Percentiles rank a stretch among this genome's conserved stretches.
Evolutionary conservation across 2,888 invertebrate species (phyloP).

Genomic region (Liposcelis brunnea): DNA sequence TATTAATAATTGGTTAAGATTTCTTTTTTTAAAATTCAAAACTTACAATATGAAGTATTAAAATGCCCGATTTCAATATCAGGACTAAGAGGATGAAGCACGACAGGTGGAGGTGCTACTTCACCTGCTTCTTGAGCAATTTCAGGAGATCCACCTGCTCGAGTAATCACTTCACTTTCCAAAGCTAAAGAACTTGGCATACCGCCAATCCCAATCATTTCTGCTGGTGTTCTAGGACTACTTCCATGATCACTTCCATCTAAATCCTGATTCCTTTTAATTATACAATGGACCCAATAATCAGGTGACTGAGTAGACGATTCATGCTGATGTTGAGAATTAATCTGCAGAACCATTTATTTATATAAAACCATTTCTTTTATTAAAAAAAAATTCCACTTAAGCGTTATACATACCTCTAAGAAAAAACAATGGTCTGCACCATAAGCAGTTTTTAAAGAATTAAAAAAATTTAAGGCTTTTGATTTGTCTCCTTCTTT

Average conservation of each 20-base stretch:
- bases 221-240: conserved; percentile 38
- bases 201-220: conserved; percentile 29
- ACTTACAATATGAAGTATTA: background rate
- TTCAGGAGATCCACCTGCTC: conserved; percentile 25
- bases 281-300: conserved; percentile 7
- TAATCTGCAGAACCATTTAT: too few species aligned
- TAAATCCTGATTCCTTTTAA: conserved; percentile 21
- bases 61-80: background rate
- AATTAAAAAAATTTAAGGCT: conserved; percentile 66
- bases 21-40: too few species aligned
- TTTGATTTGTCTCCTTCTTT: conserved; percentile 23
- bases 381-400: too few species aligned
- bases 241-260: conserved; percentile 32
- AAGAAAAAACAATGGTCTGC: conserved; percentile 74
- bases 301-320: background rate
- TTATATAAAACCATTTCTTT: too few species aligned
- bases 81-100: conserved; percentile 59
- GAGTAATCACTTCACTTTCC: conserved; percentile 23
- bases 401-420: conserved; percentile 26
- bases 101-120: conserved; percentile 24
- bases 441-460: conserved; percentile 75
- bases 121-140: conserved; percentile 32
- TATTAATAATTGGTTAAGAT: too few species aligned
- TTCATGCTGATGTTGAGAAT: too few species aligned
- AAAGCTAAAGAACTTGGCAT: conserved; percentile 21